Percentiles rank a stretch among this genome's conserved stretches.
Conservation (phyloP, 2,888 invertebrate species). For the Odontothrips loti region DNA sequence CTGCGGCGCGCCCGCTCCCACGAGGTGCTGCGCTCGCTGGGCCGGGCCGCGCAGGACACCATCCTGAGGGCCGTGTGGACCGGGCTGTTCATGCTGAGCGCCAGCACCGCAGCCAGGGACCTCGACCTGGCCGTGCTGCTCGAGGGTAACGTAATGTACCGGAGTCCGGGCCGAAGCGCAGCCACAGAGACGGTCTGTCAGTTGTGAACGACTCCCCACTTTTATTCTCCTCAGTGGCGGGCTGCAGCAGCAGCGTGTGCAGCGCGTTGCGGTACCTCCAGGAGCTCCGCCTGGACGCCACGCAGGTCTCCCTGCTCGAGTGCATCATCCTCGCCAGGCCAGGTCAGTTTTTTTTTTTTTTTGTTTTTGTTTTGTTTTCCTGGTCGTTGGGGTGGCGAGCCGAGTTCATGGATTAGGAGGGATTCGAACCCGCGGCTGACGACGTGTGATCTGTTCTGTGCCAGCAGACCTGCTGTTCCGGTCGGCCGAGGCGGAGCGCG, state of each 20-base stretch:
- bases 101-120: slow-evolving; percentile 40
- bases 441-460: not conserved
- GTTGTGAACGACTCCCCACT: not conserved
- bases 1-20: slow-evolving; percentile 38
- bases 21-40: slow-evolving; percentile 36
- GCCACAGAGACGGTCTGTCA: too few species aligned
- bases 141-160: not conserved
- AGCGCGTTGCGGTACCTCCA: not conserved
- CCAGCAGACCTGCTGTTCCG: not conserved
- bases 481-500: not conserved
- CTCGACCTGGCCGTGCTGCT: slow-evolving; percentile 36
- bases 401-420: too few species aligned
- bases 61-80: slow-evolving; percentile 40
- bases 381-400: too few species aligned
- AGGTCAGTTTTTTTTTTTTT: too few species aligned
- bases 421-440: too few species aligned
- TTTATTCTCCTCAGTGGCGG: not conserved
- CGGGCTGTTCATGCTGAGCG: slow-evolving; percentile 40
- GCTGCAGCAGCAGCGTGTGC: not conserved
- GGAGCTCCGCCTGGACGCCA: not conserved
- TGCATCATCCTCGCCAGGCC: not conserved
- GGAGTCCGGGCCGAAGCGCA: not conserved
- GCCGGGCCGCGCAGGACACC: slow-evolving; percentile 39
- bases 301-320: slow-evolving; percentile 8
- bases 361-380: too few species aligned